Base-by-base conservation (phyloP, 2,888 invertebrate genomes). In the Vesta saturnalis region DNA sequence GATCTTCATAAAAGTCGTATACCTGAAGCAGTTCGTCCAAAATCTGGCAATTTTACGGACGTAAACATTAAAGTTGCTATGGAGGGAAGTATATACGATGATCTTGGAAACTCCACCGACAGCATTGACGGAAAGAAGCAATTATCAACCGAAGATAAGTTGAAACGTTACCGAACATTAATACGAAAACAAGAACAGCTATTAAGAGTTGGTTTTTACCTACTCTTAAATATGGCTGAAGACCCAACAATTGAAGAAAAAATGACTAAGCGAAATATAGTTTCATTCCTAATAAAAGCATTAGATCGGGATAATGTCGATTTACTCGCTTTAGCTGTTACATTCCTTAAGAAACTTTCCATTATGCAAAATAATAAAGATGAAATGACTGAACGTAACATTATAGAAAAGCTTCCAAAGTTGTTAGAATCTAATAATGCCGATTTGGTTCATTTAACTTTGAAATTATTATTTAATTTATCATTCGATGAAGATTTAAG, bases 231-330 rank as follows among this genome's bases (percentile, higher is more conserved):
- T 83, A 93, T 99, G 83, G 94, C 98, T 1, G 97, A 97, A 84
- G 98, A 97, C 86, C 90, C 94, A 6, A 93, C 93, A 82, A 94
- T 98, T 1, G 99, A 99, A 84, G 93, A 96, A 84, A 99, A 99
- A 86, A 99, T 99, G 95, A 91, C 95, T 22, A 94, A 95, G 78
- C 94, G 97, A 83, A 95, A 94, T 79, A 91, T 98, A 73, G 93
- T 96, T 1, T 92, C 92, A 43, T 89, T 97, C 85, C 87, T 98
- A 43, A 90, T 95, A 55, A 94, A 94, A 79, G 92, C 94, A 8
- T 87, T 99, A 82, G 96, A 97, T 78, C 88, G 98, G 71, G 93
- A 94, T 76, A 96, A 96, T 83, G 91, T 91, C 72, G 97, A 98
- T 83, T 87, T 98, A 22, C 87, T 97, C 49, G 92, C 95, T 79